Evolutionary conservation across 2,113 vertebrate genomes (phyloP), one percentile per base, ranked within the genome.

Genomic region (Ceyx margarethae): DNA sequence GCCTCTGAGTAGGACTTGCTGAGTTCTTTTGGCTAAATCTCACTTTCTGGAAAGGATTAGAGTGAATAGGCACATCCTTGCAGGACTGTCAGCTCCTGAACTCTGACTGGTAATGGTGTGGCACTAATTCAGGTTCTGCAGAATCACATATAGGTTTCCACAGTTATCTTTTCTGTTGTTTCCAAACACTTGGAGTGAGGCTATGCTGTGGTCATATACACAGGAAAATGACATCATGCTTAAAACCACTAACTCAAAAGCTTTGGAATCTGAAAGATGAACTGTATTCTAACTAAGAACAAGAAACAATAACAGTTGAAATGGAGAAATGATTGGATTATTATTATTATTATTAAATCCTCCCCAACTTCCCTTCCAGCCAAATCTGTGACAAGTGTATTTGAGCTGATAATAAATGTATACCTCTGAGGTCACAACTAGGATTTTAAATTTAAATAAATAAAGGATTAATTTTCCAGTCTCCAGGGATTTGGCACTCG

Each of bases 211-310:
- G 96, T 97, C 97, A 92, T 97, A 97, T 64, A 96, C 96, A 71
- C 91, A 97, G 96, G 95, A 94, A 97, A 97, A 97, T 98, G 88
- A 97, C 95, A 96, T 98, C 96, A 97, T 96, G 53, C 95, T 96
- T 73, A 81, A 95, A 97, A 96, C 95, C 97, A 89, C 95, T 96
- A 97, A 96, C 95, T 88, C 96, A 96, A 96, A 97, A 71, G 88
- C 66, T 94, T 97, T 97, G 97, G 95, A 96, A 96, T 96, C 88
- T 94, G 90, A 96, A 97, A 97, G 94, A 82, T 13, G 62, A 97
- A 90, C 91, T 95, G 23, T 91, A 91, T 97, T 96, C 95, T 95
- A 97, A 97, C 96, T 95, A 95, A 80, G 95, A 97, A 86, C 66
- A 94, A 97, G 96, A 94, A 90, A 60, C 73, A 92, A 78, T 65